A percentile compares a stretch with the other conserved stretches of the same genome.
phyloP scores from a whole-genome alignment of 2,888 invertebrate species.

The Lepetodrilus schrolli region DNA sequence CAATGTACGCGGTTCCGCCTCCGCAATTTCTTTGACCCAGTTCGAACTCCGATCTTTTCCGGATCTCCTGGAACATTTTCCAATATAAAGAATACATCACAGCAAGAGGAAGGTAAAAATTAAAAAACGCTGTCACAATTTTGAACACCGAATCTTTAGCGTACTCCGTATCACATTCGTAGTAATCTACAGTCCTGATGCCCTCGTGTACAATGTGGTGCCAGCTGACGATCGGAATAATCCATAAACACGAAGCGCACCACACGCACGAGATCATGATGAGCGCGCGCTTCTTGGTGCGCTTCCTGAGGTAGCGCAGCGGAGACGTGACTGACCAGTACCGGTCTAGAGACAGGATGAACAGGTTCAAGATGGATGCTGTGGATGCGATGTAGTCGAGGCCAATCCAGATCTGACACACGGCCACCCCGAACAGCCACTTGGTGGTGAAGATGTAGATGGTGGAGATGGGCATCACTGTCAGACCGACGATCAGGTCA shows the following conservation, averaged over 20 bases:
- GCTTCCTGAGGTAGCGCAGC: slow-evolving; percentile 76
- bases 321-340: slow-evolving; percentile 78
- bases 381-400: slow-evolving; percentile 80
- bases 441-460: slow-evolving; percentile 76
- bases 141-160: slow-evolving; percentile 76
- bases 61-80: slow-evolving; percentile 77
- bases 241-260: slow-evolving; percentile 77
- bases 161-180: slow-evolving; percentile 78
- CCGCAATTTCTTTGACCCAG: slow-evolving; percentile 68
- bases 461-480: slow-evolving; percentile 78
- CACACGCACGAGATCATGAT: slow-evolving; percentile 77
- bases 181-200: slow-evolving; percentile 61
- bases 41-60: slow-evolving; percentile 75
- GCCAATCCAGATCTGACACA: slow-evolving; percentile 79
- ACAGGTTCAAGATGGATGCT: slow-evolving; percentile 79
- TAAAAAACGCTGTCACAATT: slow-evolving; percentile 77
- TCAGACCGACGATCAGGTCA: slow-evolving; percentile 77
- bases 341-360: slow-evolving; percentile 75
- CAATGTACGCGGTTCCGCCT: slow-evolving; percentile 34
- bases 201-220: slow-evolving; percentile 74
- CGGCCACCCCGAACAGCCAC: slow-evolving; percentile 77
- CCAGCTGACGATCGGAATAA: slow-evolving; percentile 77
- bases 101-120: slow-evolving; percentile 77
- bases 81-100: slow-evolving; percentile 77
- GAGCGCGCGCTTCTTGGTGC: slow-evolving; percentile 77